Percentiles rank a stretch among this genome's conserved stretches.
Evolutionary conservation across 2,888 invertebrate species (phyloP).

Genomic region (Shargacucullia verbasci): DNA sequence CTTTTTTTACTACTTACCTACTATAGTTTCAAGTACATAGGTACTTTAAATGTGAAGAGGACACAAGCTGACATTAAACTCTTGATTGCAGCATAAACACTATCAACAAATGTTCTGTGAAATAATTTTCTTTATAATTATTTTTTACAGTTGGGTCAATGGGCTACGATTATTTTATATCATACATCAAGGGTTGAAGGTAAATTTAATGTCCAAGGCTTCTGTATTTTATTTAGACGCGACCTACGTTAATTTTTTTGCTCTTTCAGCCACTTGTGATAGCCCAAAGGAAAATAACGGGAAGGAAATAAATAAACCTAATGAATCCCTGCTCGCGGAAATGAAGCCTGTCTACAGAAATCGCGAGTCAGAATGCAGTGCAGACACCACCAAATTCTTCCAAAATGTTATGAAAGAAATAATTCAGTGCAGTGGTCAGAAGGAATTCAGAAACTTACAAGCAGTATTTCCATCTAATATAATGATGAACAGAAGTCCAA

Average conservation of each 20-base stretch:
- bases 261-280: conserved; percentile 17
- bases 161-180: conserved; percentile 75
- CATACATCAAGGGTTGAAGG: conserved; percentile 56
- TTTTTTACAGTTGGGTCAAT: conserved; percentile 74
- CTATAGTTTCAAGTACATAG: too few species aligned
- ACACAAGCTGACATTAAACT: too few species aligned
- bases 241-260: not conserved
- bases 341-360: conserved; percentile 2
- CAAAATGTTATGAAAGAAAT: conserved; percentile 73
- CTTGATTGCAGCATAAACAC: too few species aligned
- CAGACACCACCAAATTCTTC: conserved; percentile 66
- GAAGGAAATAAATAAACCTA: conserved; percentile 3
- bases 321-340: conserved; percentile 12
- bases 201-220: conserved; percentile 35
- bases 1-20: not conserved
- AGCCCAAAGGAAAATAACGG: not conserved
- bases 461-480: conserved; percentile 13
- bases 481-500: conserved; percentile 4
- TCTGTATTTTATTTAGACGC: not conserved
- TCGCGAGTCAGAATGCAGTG: conserved; percentile 30
- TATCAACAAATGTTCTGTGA: not conserved
- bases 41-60: too few species aligned
- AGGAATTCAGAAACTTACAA: conserved; percentile 37
- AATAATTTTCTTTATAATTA: not conserved
- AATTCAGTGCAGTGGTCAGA: conserved; percentile 54